These are phyloP conservation scores for Antheraea assamensis DNA, from an alignment of 2,888 invertebrate genomes.

Conservation along the genomic window DNA sequence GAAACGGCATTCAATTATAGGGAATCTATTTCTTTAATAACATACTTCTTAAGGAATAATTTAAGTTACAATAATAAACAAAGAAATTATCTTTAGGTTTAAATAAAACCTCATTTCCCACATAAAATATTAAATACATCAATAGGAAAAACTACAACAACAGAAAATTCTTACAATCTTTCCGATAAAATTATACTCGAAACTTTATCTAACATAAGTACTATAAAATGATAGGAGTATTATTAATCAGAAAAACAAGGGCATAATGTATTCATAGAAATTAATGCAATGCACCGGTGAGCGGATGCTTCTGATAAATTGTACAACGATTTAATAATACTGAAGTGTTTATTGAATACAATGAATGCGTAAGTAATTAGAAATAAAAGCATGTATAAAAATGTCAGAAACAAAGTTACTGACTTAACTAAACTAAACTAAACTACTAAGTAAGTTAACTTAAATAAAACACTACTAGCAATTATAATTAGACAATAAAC, in stretches of 20 bases:
- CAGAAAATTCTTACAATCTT: background rate
- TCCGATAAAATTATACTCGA: background rate
- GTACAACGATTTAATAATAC: constrained; percentile 3
- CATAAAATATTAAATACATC: background rate
- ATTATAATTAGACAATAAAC: background rate
- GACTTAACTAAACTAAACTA: background rate
- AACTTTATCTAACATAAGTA: constrained; percentile 9
- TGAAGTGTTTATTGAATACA: background rate
- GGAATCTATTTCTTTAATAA: background rate
- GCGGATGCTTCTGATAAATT: constrained; percentile 1
- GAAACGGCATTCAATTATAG: background rate
- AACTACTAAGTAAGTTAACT: no score
- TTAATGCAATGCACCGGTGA: background rate
- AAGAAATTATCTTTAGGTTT: background rate
- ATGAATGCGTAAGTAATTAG: background rate
- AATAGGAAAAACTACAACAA: background rate
- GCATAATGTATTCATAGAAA: background rate
- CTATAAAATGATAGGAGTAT: constrained; percentile 10
- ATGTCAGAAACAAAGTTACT: background rate
- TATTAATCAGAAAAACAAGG: background rate
- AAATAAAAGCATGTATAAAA: background rate
- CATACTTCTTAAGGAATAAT: background rate
- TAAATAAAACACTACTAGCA: no score
- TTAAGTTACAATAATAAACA: background rate
- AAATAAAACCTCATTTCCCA: background rate